Evolutionary conservation across 2,888 invertebrate genomes (phyloP), one percentile per base, ranked within the genome.

Genomic region (Lapara coniferarum): DNA sequence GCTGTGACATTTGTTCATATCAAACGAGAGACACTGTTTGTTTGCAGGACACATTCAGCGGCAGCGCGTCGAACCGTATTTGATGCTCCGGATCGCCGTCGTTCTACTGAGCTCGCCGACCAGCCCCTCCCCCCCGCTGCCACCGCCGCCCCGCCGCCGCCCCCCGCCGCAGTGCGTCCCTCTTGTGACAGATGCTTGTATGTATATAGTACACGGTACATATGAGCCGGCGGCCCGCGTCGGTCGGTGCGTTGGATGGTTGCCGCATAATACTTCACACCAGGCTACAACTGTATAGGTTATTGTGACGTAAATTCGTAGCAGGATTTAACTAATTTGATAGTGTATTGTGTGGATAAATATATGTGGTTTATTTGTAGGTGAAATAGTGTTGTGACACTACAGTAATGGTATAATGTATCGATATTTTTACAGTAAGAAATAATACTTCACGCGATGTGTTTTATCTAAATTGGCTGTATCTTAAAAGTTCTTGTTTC

Each of bases 11-110:
- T 37, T 1, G 1, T 14, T 0, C 7, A 14, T 0, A 37, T 10
- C 3, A 37, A n/a, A 13, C 30, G 8, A 63, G 46, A 7, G 13
- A 63, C 2, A 8, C 4, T 46, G 44, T 7, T 55, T 44, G 63
- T 68, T 84, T 79, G 30, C 88, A 93, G 93, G 93, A 93, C 81
- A 82, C 89, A 77, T 90, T 89, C 82, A 77, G 87, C 71, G 88
- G 88, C 72, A 84, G 84, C 78, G 86, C 87, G 77, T 80, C 89
- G 76, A 88, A 85, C 81, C 91, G 92, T 83, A 92, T 93, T 90
- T 93, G 93, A 93, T 92, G 88, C 80, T 81, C 77, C 80, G 78
- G 84, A 78, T 68, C 66, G 72, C 72, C 74, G 79, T 72, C 78
- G 78, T 72, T 72, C 77, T 72, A 80, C 82, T 82, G 84, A 84